phyloP scores from a whole-genome alignment of 2,113 vertebrate species.

The Gavialis gangeticus region DNA sequence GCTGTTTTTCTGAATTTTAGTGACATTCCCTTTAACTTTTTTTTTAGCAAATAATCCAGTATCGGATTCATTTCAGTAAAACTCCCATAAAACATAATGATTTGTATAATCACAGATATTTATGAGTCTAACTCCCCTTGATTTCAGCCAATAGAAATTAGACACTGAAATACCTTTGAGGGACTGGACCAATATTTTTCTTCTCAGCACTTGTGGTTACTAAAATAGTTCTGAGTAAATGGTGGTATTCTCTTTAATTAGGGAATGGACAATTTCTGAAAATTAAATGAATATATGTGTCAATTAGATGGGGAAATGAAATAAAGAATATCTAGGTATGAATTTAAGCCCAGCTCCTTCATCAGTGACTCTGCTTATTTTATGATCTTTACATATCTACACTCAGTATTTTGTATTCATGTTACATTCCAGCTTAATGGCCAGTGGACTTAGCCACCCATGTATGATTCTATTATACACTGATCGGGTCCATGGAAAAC shows the following conservation, averaged over 20 bases:
- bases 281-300: neutral
- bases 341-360: neutral
- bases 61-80: neutral
- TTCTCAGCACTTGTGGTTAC: neutral
- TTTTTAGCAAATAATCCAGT: neutral
- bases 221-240: neutral
- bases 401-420: neutral
- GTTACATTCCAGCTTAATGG: neutral
- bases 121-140: no score
- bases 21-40: neutral
- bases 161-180: no score
- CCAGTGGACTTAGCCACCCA: no score
- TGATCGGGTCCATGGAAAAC: no score
- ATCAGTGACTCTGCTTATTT: neutral
- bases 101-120: neutral
- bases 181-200: neutral
- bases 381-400: neutral
- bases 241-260: neutral
- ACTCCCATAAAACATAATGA: neutral
- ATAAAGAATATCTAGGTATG: neutral
- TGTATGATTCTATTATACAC: no score
- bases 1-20: neutral
- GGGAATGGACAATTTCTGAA: neutral
- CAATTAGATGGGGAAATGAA: neutral
- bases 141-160: no score